These are phyloP conservation scores for Poicephalus meyeri DNA, from an alignment of 2,113 vertebrate species.

Conservation along the genomic window DNA sequence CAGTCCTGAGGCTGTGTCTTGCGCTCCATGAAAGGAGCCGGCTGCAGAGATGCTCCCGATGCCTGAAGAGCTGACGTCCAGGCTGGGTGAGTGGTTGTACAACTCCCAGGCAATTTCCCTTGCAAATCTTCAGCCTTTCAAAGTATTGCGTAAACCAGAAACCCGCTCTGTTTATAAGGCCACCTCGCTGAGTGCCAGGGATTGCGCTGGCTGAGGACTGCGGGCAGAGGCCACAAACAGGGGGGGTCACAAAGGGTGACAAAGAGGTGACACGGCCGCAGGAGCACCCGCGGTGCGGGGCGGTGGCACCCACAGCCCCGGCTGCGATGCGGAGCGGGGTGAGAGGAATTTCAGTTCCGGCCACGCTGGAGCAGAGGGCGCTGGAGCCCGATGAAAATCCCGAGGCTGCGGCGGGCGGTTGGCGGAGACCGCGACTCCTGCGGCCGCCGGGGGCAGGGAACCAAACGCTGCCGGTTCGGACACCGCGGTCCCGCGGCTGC, in stretches of 20 bases:
- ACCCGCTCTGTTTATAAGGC: accelerated
- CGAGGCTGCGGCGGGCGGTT: background rate
- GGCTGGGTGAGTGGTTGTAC: background rate
- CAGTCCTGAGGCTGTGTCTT: accelerated
- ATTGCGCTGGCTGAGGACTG: accelerated
- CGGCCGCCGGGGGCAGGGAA: background rate
- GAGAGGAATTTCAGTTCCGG: slow-evolving; percentile 1
- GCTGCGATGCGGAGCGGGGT: accelerated
- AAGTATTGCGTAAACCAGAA: accelerated
- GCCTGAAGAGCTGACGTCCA: too few species aligned
- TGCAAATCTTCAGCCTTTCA: accelerated
- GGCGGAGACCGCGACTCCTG: background rate
- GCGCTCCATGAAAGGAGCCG: accelerated
- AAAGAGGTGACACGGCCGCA: background rate
- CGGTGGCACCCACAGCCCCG: background rate
- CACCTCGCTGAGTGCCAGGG: accelerated
- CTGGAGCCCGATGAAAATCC: slow-evolving; percentile 37
- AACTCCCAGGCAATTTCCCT: background rate
- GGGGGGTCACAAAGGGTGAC: background rate
- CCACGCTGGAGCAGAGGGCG: slow-evolving; percentile 49
- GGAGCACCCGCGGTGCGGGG: background rate
- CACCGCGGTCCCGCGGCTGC: accelerated
- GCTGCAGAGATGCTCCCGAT: background rate
- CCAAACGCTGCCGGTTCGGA: accelerated
- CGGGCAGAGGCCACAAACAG: accelerated